Evolutionary conservation across 2,888 invertebrate species (phyloP), one percentile per base, ranked within the genome.

Genomic region (Phorcus lineatus): DNA sequence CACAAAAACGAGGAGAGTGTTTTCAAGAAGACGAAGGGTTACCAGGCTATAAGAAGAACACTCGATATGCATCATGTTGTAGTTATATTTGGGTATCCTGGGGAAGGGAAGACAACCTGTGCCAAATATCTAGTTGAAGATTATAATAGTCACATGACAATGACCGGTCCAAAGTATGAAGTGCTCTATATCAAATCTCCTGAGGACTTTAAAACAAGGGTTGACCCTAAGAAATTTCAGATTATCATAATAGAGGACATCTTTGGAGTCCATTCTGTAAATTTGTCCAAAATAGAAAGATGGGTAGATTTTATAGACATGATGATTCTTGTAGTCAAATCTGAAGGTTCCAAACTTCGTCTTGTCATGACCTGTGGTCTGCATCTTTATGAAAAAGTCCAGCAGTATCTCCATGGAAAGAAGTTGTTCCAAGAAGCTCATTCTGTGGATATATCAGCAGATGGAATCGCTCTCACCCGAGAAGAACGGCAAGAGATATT

Each of bases 231-330:
- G n/a, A 77, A 80, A 40, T 74, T 81, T 17, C 85, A 86, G 76
- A 80, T 86, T n/a, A 78, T 87, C 40, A 77, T 87, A 6, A 79
- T 87, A 19, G 86, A 87, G 77, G 84, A 87, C 52, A 85, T 87
- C 47, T 87, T 87, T 82, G 86, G 86, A 17, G 74, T 79, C 70
- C 82, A 82, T 17, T 66, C 78, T 11, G 80, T 80, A 6, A 81
- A 84, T 17, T 62, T 82, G 77, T 36, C 79, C 17, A 81, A 66
- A 31, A 62, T 85, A 3, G 86, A 86, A 77, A n/a, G 24, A 22
- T 87, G 86, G 86, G 79, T 79, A 19, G 83, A 82, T 4, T 70
- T 81, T 47, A 74, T 87, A 13, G 79, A 85, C 36, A 81, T 82
- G 13, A 82, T 87, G 54, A 54, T 31, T 17, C 24, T 77, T 17